Conservation (phyloP, 1,140 invertebrate genomes). For the Aleiodes sp. region DNA sequence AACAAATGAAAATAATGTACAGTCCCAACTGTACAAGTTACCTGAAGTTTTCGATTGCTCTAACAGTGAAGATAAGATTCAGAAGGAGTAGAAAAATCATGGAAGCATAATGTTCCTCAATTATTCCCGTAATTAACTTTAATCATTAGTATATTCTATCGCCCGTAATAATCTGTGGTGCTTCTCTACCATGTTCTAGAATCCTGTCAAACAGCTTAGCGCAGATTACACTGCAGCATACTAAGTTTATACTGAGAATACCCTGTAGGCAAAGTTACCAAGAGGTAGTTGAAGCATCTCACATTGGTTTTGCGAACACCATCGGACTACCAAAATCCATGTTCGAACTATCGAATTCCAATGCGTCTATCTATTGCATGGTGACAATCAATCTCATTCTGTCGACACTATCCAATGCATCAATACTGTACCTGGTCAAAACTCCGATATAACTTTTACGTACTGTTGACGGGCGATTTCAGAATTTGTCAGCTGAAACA, state of each 20-base stretch:
- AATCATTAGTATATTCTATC: neutral
- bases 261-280: neutral
- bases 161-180: neutral
- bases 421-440: neutral
- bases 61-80: too few species aligned
- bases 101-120: too few species aligned
- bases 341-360: slow-evolving; percentile 11
- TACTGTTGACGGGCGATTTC: too few species aligned
- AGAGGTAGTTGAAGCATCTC: slow-evolving; percentile 4
- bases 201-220: neutral
- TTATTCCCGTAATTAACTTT: too few species aligned
- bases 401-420: neutral
- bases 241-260: neutral
- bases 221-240: slow-evolving; percentile 2
- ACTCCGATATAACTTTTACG: too few species aligned
- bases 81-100: too few species aligned
- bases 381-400: slow-evolving; percentile 7
- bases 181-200: neutral
- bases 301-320: neutral
- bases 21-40: too few species aligned
- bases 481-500: slow-evolving; percentile 17
- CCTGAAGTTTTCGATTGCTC: too few species aligned
- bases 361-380: slow-evolving; percentile 1
- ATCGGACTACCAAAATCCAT: neutral
- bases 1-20: too few species aligned